These are phyloP conservation scores for Coptodon bakossiorum DNA, from an alignment of 2,113 vertebrate species.

Conservation along the genomic window DNA sequence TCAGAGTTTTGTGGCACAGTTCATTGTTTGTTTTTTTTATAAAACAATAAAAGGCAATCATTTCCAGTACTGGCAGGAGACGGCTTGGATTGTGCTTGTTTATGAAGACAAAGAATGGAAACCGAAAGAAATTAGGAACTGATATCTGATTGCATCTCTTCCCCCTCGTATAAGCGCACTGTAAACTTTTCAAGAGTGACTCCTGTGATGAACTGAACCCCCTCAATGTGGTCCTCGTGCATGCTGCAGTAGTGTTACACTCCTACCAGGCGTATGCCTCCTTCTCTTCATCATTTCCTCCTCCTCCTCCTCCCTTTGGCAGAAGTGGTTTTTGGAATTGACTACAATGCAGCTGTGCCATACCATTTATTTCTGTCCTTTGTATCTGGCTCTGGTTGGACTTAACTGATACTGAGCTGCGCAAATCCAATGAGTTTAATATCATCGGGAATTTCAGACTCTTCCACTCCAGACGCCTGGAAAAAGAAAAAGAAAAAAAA, in stretches of 20 bases:
- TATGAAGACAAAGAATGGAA: constrained; percentile 33
- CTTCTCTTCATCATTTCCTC: neutral
- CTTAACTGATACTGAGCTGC: constrained; percentile 98
- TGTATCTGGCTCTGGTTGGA: constrained; percentile 31
- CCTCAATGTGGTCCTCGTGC: constrained; percentile 48
- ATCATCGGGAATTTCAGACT: constrained; percentile 94
- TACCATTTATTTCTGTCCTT: constrained; percentile 52
- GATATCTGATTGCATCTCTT: constrained; percentile 59
- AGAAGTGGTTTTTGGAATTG: constrained; percentile 85
- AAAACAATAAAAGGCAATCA: constrained; percentile 77
- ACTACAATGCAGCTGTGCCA: constrained; percentile 75
- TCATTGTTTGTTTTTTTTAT: neutral
- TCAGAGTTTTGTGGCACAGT: constrained; percentile 75
- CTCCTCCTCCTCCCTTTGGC: constrained; percentile 79
- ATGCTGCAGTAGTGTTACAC: constrained; percentile 52
- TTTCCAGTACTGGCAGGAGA: constrained; percentile 71
- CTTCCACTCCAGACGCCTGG: constrained; percentile 92
- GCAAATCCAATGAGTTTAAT: constrained; percentile 97
- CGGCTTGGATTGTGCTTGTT: constrained; percentile 66
- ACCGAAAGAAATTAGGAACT: constrained; percentile 36
- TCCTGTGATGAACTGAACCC: constrained; percentile 62
- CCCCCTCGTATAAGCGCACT: constrained; percentile 65
- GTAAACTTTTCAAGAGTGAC: constrained; percentile 73
- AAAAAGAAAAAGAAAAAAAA: neutral
- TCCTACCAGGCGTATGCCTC: constrained; percentile 36